Base-by-base conservation (phyloP, 2,113 vertebrate species). In the Siphamia tubifer region DNA sequence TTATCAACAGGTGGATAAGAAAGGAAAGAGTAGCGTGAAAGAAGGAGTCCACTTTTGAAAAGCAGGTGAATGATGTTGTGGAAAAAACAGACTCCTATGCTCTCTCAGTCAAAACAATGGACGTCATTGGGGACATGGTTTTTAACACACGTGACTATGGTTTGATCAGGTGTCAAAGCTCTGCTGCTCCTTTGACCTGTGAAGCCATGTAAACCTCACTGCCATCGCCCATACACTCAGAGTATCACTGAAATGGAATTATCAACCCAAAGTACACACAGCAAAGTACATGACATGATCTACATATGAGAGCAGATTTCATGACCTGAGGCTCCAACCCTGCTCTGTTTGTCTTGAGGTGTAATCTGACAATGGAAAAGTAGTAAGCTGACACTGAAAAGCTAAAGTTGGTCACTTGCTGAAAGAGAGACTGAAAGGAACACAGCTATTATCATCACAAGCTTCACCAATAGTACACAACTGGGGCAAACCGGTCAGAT, bases 301-400 rank as follows among this genome's bases (percentile, higher is more conserved):
- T 35, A 49, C 31, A 54, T 2, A 6, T 40, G 1, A 21, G 31
- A 15, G n/a, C 24, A 60, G 35, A 31, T 48, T 34, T 39, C 35
- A 43, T 16, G 4, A 45, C 6, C n/a, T 38, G 11, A 24, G 31
- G 16, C 17, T 43, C 45, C 23, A 36, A 64, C 53, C n/a, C 6
- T 9, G 25, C 31, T 52, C 15, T 15, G 48, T 40, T n/a, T 20
- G 32, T 45, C 53, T n/a, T 5, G 1, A 65, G 48, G 39, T 61
- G 58, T 77, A 73, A 66, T 49, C 42, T 62, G 77, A 76, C 72
- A 57, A 2, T 47, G 62, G 71, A 81, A 62, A 76, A 32, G 28
- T 0, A 54, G 77, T 66, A 80, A 68, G 2, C 0, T 43, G 76
- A 77, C 47, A 81, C 67, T 57, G 62, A 38, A 16, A 65, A 64